These are phyloP conservation scores for Herpailurus yagouaroundi DNA, from an alignment of 2,113 vertebrate genomes.

Conservation along the genomic window DNA sequence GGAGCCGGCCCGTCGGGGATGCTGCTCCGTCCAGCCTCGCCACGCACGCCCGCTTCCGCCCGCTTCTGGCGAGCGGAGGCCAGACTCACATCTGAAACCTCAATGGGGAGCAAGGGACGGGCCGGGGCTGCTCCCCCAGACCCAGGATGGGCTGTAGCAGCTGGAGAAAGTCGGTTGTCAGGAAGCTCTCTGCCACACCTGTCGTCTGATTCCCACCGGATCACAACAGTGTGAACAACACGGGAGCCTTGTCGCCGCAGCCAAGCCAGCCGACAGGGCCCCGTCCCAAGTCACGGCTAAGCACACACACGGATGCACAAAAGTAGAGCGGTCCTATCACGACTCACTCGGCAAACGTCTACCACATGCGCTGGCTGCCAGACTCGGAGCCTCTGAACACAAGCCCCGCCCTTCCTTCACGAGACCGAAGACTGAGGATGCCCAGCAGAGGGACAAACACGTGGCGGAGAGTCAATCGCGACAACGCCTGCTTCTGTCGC, in stretches of 20 bases:
- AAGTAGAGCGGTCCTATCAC: too few relatives aligned
- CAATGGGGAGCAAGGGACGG: accelerated
- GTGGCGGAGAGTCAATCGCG: accelerated
- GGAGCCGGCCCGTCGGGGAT: neutral
- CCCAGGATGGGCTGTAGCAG: neutral
- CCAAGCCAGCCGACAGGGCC: slow-evolving; percentile 31
- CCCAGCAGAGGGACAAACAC: too few relatives aligned
- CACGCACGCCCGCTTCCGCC: neutral
- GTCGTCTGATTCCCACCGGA: neutral
- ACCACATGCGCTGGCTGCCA: too few relatives aligned
- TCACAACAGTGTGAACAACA: slow-evolving; percentile 41
- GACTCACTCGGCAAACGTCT: accelerated
- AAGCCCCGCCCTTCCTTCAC: neutral
- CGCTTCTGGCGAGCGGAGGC: neutral
- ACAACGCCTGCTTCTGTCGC: accelerated
- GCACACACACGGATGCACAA: neutral
- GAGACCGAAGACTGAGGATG: neutral
- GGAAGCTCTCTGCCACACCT: neutral
- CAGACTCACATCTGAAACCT: neutral
- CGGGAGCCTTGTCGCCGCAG: slow-evolving; percentile 8
- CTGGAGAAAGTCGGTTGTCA: neutral
- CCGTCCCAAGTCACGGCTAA: slow-evolving; percentile 52
- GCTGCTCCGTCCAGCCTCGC: neutral
- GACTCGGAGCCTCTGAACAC: neutral
- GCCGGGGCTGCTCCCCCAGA: neutral